Evolutionary conservation across 2,113 vertebrate species (phyloP).

Genomic region (Chaetura pelagica): DNA sequence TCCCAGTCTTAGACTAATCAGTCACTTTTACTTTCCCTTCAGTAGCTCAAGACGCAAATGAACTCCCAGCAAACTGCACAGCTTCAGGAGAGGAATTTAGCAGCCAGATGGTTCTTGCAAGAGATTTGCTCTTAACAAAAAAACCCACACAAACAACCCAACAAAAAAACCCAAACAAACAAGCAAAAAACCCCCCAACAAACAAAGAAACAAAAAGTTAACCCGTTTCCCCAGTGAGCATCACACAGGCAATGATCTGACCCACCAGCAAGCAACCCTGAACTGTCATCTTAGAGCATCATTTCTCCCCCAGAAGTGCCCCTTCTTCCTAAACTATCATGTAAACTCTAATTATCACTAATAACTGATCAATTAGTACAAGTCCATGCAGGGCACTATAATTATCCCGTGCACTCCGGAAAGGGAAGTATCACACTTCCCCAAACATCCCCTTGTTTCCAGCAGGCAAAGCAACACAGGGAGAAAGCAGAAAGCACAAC

Average conservation of each 20-base stretch:
- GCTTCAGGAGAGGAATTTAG: slow-evolving; percentile 42
- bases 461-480: not conserved
- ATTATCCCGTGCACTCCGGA: not conserved
- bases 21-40: slow-evolving; percentile 63
- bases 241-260: not conserved
- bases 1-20: slow-evolving; percentile 50
- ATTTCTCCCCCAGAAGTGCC: not conserved
- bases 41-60: slow-evolving; percentile 61
- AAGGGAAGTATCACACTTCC: not conserved
- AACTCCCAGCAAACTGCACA: slow-evolving; percentile 50
- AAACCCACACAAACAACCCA: too few species aligned
- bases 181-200: not conserved
- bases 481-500: not conserved
- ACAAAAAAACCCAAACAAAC: too few species aligned
- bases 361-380: slow-evolving; percentile 13
- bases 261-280: not conserved
- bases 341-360: not conserved
- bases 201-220: not conserved
- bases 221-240: not conserved
- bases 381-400: not conserved
- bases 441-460: slow-evolving; percentile 28
- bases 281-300: not conserved
- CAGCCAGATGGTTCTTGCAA: slow-evolving; percentile 58
- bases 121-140: slow-evolving; percentile 19
- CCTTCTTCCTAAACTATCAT: not conserved